Conservation (phyloP, 1,140 invertebrate genomes). For the Coelopa frigida region DNA sequence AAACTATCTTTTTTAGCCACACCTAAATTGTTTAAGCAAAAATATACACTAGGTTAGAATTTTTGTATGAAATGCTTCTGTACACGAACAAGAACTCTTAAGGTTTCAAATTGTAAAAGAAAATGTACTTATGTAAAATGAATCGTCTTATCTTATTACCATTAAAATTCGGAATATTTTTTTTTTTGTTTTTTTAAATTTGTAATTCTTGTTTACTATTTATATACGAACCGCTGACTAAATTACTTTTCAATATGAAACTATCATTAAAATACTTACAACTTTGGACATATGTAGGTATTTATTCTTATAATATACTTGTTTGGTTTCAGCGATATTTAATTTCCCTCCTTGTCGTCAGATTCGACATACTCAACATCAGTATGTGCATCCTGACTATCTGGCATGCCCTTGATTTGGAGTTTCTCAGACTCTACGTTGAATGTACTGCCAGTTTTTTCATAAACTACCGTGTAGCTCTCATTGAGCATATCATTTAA, state of each 20-base stretch:
- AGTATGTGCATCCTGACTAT: slow-evolving; percentile 41
- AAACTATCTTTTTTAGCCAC: no score
- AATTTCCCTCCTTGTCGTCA: slow-evolving; percentile 21
- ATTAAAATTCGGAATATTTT: background rate
- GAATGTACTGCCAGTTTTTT: slow-evolving; percentile 40
- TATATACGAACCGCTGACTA: no score
- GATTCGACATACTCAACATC: slow-evolving; percentile 50
- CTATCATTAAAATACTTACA: background rate
- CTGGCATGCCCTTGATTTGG: slow-evolving; percentile 46
- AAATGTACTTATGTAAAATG: no score
- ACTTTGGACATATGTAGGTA: background rate
- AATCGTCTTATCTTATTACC: no score
- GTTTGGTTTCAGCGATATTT: background rate
- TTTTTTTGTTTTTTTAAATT: background rate
- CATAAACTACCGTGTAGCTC: slow-evolving; percentile 45
- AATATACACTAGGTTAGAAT: no score
- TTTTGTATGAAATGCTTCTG: no score
- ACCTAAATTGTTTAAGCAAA: no score
- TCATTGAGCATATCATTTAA: slow-evolving; percentile 43
- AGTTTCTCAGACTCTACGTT: slow-evolving; percentile 46
- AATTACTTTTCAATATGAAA: no score
- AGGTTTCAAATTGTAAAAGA: background rate
- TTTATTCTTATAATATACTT: background rate
- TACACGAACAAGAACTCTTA: background rate
- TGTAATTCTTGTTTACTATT: no score